These are phyloP conservation scores for Rhizoglyphus robini DNA, from an alignment of 1,140 invertebrate genomes.

Conservation along the genomic window DNA sequence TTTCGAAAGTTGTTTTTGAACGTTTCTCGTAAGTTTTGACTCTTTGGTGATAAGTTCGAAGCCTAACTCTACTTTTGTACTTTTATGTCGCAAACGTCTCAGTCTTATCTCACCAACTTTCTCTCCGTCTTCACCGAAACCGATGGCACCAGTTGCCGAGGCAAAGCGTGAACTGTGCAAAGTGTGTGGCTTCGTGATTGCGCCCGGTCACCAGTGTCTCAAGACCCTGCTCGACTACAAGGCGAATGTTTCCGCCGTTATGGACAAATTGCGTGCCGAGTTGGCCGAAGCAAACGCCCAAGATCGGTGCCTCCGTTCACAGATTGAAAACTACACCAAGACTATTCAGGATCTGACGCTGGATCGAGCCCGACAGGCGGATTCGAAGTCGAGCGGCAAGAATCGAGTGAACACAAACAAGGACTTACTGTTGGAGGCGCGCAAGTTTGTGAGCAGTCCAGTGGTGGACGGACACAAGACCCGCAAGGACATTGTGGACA, in stretches of 20 bases:
- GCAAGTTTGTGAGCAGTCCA: background rate
- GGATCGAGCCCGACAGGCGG: background rate
- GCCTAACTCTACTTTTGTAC: too few species aligned
- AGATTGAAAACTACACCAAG: background rate
- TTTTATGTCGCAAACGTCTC: too few species aligned
- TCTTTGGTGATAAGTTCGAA: too few species aligned
- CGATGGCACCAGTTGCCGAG: too few species aligned
- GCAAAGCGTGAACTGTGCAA: background rate
- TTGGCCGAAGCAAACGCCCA: background rate
- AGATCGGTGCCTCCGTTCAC: background rate
- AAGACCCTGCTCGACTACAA: background rate
- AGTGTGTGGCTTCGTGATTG: background rate
- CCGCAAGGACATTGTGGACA: background rate
- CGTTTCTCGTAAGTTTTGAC: too few species aligned
- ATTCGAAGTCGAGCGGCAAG: background rate
- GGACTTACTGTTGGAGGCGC: background rate
- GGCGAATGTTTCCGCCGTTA: background rate
- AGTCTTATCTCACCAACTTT: too few species aligned
- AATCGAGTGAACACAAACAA: background rate
- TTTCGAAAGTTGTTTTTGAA: too few species aligned
- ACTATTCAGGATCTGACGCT: background rate
- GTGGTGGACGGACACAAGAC: conserved; percentile 1
- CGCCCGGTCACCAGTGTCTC: background rate
- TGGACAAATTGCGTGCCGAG: background rate
- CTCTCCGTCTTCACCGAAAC: too few species aligned